Evolutionary conservation across 1,140 invertebrate species (phyloP).

Genomic region (Aphaenogaster floridana): DNA sequence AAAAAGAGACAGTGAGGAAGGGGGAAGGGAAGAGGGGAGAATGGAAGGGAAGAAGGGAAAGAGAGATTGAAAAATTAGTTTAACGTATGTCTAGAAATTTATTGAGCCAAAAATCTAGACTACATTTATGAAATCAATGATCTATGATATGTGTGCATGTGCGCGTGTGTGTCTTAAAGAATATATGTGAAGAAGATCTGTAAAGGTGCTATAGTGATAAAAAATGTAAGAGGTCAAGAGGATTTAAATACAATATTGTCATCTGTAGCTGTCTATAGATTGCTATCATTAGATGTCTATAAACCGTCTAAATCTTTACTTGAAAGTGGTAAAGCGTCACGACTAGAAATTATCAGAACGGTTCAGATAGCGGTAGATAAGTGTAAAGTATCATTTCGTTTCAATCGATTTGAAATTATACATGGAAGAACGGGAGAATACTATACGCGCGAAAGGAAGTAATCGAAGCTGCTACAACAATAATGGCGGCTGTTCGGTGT

Average conservation of each 20-base stretch:
- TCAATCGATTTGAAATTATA: slow-evolving; percentile 54
- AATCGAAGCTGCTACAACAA: slow-evolving; percentile 30
- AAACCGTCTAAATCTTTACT: neutral
- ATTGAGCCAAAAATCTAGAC: neutral
- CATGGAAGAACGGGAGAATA: neutral
- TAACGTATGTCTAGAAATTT: neutral
- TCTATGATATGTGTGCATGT: neutral
- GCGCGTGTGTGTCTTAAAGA: neutral
- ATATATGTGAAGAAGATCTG: neutral
- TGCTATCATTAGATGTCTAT: neutral
- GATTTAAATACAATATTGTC: neutral
- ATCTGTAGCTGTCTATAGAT: neutral
- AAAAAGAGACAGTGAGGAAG: neutral
- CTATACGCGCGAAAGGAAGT: neutral
- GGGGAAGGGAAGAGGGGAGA: too few species aligned
- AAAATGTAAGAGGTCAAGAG: neutral
- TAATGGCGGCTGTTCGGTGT: slow-evolving; percentile 2
- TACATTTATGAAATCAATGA: neutral
- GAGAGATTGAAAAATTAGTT: neutral
- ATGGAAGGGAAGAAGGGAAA: neutral
- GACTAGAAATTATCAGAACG: slow-evolving; percentile 22
- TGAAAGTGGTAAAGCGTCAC: neutral
- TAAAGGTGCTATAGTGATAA: neutral
- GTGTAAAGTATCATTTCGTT: neutral
- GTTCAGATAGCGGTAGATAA: neutral